Evolutionary conservation across 2,888 invertebrate genomes (phyloP).

Genomic region (Pandemis cinnamomeana): DNA sequence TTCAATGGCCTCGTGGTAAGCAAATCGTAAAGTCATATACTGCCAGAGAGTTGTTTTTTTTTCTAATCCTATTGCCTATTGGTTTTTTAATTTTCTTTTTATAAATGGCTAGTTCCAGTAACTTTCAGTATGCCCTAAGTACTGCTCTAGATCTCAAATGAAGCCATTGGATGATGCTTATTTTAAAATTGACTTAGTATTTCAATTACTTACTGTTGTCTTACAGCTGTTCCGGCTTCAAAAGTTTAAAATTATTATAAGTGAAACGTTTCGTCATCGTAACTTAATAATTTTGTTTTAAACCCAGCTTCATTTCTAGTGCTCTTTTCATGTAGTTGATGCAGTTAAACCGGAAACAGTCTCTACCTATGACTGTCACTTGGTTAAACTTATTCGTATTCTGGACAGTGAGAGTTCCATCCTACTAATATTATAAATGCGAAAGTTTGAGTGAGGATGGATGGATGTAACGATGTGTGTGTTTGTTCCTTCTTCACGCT

Average conservation of each 20-base stretch:
- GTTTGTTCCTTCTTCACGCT: no score
- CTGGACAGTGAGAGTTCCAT: conserved; percentile 52
- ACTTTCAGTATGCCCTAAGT: not conserved
- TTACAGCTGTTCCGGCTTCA: not conserved
- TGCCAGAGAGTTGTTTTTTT: no score
- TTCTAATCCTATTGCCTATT: no score
- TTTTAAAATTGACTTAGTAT: no score
- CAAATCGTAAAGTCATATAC: no score
- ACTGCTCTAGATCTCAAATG: not conserved
- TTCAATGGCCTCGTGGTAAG: no score
- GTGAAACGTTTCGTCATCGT: not conserved
- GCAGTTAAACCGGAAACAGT: conserved; percentile 57
- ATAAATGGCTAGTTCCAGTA: no score
- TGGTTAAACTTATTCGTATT: conserved; percentile 68
- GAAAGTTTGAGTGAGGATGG: no score
- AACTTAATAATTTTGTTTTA: not conserved
- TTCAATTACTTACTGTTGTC: no score
- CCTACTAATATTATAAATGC: conserved; percentile 26
- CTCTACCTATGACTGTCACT: conserved; percentile 53
- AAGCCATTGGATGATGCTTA: no score
- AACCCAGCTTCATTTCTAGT: not conserved
- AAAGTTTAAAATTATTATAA: not conserved
- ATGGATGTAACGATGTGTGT: no score
- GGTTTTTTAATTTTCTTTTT: no score
- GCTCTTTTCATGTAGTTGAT: not conserved